Evolutionary conservation across 2,888 invertebrate genomes (phyloP), one percentile per base, ranked within the genome.

Genomic region (Drosophila paracracens): DNA sequence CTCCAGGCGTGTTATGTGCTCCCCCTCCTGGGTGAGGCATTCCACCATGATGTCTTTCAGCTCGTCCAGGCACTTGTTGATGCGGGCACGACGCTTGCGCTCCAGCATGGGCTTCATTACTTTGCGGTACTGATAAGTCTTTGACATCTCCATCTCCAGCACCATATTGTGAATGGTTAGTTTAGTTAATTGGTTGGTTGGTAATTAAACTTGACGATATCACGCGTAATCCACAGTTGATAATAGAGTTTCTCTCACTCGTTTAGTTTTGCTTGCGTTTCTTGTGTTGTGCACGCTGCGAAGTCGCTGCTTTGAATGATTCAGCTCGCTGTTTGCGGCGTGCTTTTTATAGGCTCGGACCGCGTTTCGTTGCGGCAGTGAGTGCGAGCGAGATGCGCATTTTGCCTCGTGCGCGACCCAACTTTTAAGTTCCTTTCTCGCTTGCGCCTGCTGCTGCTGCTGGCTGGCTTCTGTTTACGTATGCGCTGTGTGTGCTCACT

Each of bases 81-180:
- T 98, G 93, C 98, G 95, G 79, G 98, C 98, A 85, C 98, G 95
- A 72, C 97, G 95, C 93, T 97, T 97, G 89, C 97, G 95, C 94
- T 98, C 98, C 88, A 98, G 94, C 97, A 98, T 97, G 90, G 97
- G 98, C 93, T 98, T 98, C 97, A 97, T 97, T 92, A 98, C 97
- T 96, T 97, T 98, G 94, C 98, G 95, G 94, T 98, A 98, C 93
- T 98, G 97, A 94, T 98, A 97, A 91, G 98, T 98, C 93, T 98
- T 96, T 91, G 97, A 97, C 94, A 98, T 93, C 76, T 93, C 93
- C 93, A 93, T 93, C 78, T 93, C 93, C 64, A 93, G 88, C 62
- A 93, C 93, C 93, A 93, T 93, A 36, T 58, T 48, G 43, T 51
- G 36, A 25, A 48, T 27, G 33, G 25, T 18, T 21, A 21, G 40